Conservation (phyloP, 2,888 invertebrate genomes). For the Leptinotarsa peninsularis region DNA sequence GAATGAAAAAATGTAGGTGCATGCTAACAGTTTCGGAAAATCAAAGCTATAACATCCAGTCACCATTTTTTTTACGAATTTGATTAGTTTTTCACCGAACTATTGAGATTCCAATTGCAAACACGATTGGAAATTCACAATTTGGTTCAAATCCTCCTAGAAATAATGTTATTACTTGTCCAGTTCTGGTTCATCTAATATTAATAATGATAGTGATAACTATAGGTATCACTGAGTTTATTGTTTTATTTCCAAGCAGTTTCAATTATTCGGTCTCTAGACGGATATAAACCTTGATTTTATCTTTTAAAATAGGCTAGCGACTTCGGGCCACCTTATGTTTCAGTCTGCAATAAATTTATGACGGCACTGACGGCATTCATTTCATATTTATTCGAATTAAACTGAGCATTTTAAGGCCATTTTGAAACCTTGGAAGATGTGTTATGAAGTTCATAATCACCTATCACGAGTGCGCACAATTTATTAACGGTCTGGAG, state of each 20-base stretch:
- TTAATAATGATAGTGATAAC: background rate
- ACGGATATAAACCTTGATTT: background rate
- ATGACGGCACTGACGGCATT: conserved; percentile 53
- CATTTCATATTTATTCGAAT: conserved; percentile 47
- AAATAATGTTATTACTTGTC: background rate
- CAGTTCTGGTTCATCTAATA: background rate
- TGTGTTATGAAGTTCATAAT: conserved; percentile 42
- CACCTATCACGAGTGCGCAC: conserved; percentile 14
- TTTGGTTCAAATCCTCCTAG: background rate
- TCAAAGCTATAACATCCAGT: conserved; percentile 6
- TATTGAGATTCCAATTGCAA: conserved; percentile 6
- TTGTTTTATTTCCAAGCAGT: background rate
- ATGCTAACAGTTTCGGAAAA: conserved; percentile 51
- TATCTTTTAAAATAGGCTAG: background rate
- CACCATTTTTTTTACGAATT: background rate
- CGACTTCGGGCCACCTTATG: conserved; percentile 58
- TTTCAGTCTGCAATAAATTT: conserved; percentile 31
- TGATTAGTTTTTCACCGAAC: conserved; percentile 2
- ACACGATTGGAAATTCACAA: background rate
- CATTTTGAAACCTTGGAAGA: conserved; percentile 59
- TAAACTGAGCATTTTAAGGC: conserved; percentile 58
- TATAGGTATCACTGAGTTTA: background rate
- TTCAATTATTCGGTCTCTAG: background rate
- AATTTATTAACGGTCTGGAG: conserved; percentile 23
- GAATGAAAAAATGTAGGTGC: conserved; percentile 52